Evolutionary conservation across 2,113 vertebrate genomes (phyloP), one percentile per base, ranked within the genome.

Genomic region (Clarias macrocephalus): DNA sequence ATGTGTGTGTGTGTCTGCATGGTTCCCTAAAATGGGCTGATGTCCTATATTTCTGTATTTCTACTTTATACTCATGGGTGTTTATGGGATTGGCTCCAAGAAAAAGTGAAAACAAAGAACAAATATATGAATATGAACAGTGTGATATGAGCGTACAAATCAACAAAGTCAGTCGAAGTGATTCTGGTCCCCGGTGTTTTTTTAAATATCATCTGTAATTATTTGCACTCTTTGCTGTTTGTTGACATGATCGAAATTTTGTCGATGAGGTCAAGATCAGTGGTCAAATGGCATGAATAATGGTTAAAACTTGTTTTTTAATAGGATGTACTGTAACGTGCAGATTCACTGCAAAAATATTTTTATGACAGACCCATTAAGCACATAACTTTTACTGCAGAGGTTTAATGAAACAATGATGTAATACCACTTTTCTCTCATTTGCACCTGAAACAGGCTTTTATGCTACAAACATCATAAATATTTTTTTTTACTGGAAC

Each of bases 341-440:
- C 21, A n/a, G 23, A 33, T 7, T 82, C 57, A 62, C 3, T 63
- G 79, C 28, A 48, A 57, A 79, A 57, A 18, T 16, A 60, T 60
- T 62, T 81, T 60, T 62, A 81, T 62, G 59, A 42, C 56, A 60
- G 11, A 60, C 1, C 57, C 33, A 25, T 79, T 57, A 79, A 18
- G 19, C 23, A 10, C 37, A 23, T 54, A 54, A 76, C 13, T 23
- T 13, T 56, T 77, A 77, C 48, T 9, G 75, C 8, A 18, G 77
- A 23, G 33, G 56, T 59, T 59, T 80, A 59, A 59, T 80, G n/a
- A 33, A 80, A 57, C 76, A 59, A 33, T 80, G 77, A 80, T 80
- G 77, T 80, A 59, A 80, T 59, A 33, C 56, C 8, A 19, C 33
- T 59, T 79, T 59, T 80, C 56, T 33, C 56, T 33, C 48, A 80